Evolutionary conservation across 1,140 invertebrate genomes (phyloP).

Genomic region (Belonocnema kinseyi): DNA sequence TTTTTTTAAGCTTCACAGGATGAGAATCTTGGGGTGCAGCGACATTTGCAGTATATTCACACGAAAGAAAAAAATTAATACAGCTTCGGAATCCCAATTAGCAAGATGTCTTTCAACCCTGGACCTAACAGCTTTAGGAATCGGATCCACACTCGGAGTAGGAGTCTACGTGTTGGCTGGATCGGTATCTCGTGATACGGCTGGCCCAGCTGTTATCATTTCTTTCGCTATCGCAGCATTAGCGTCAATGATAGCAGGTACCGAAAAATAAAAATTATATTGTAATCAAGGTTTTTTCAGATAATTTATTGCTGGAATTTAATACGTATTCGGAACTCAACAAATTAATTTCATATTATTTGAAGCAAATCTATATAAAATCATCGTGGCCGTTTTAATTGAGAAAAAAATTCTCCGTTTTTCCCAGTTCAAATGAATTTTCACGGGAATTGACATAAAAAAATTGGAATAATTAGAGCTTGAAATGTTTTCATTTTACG

Average conservation of each 20-base stretch:
- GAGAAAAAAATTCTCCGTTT: no score
- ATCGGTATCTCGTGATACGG: slow-evolving; percentile 85
- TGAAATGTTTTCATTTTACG: no score
- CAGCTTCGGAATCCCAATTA: slow-evolving; percentile 69
- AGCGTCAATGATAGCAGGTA: slow-evolving; percentile 90
- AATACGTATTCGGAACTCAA: no score
- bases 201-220: slow-evolving; percentile 88
- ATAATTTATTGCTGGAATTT: slow-evolving; percentile 58
- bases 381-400: no score
- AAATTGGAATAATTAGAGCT: no score
- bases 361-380: no score
- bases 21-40: slow-evolving; percentile 40
- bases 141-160: slow-evolving; percentile 91
- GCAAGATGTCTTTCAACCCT: slow-evolving; percentile 83
- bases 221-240: slow-evolving; percentile 91
- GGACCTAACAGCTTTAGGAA: slow-evolving; percentile 87
- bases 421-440: no score
- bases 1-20: slow-evolving; percentile 44
- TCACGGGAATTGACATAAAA: no score
- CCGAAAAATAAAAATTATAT: not conserved
- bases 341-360: no score
- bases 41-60: slow-evolving; percentile 42
- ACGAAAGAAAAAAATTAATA: slow-evolving; percentile 56
- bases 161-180: slow-evolving; percentile 93
- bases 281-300: not conserved